These are phyloP conservation scores for Metallyticus violacea DNA, from an alignment of 2,888 invertebrate genomes.

Conservation along the genomic window DNA sequence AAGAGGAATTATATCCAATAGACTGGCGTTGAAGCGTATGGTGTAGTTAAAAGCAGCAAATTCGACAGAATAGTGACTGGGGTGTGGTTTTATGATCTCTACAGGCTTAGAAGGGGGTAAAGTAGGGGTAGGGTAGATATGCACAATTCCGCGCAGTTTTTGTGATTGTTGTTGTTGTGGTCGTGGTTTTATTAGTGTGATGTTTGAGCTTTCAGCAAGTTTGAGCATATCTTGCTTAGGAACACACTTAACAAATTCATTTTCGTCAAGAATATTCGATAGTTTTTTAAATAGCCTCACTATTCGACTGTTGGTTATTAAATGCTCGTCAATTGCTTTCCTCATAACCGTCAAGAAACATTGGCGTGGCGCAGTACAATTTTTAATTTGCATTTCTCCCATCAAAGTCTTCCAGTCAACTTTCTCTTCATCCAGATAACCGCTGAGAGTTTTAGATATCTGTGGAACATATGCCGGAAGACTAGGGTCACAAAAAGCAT, in stretches of 20 bases:
- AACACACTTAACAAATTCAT: neutral
- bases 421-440: neutral
- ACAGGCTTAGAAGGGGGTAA: too few relatives aligned
- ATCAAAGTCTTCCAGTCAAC: neutral
- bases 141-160: too few relatives aligned
- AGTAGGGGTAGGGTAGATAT: too few relatives aligned
- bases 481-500: neutral
- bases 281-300: neutral
- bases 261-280: neutral
- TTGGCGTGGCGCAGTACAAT: neutral
- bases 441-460: neutral
- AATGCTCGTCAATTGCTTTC: neutral
- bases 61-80: too few relatives aligned
- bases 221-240: too few relatives aligned
- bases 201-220: too few relatives aligned
- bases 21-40: neutral
- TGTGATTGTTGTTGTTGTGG: too few relatives aligned
- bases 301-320: neutral
- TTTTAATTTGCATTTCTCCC: neutral
- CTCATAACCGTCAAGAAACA: neutral
- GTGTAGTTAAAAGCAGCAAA: too few relatives aligned
- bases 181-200: too few relatives aligned
- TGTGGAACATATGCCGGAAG: neutral
- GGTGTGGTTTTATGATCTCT: too few relatives aligned
- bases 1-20: neutral